A percentile compares a stretch with the other conserved stretches of the same genome.
Conservation (phyloP, 1,140 invertebrate genomes). For the Drosophila pseudoobscura region DNA sequence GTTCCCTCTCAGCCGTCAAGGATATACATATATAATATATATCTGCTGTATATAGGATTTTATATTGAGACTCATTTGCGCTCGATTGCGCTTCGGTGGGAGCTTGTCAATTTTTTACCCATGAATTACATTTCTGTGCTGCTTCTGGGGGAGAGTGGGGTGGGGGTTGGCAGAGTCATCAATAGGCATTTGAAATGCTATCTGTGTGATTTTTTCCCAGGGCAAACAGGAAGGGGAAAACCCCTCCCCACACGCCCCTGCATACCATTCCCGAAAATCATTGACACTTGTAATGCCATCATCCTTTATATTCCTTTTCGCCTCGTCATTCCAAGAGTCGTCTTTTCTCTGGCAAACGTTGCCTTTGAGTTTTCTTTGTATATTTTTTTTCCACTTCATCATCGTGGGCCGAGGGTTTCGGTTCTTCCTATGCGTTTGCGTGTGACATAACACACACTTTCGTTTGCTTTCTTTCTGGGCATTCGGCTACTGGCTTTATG, state of each 20-base stretch:
- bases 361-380: slow-evolving; percentile 16
- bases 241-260: no score
- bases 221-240: no score
- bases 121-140: slow-evolving; percentile 8
- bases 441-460: slow-evolving; percentile 12
- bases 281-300: slow-evolving; percentile 23
- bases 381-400: slow-evolving; percentile 5
- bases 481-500: not conserved
- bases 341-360: not conserved
- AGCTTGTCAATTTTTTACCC: slow-evolving; percentile 39
- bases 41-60: not conserved
- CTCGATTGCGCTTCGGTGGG: slow-evolving; percentile 43
- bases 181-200: no score
- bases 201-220: no score
- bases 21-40: no score
- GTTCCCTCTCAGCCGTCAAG: not conserved
- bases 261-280: not conserved
- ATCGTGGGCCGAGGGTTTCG: not conserved
- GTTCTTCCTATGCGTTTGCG: slow-evolving; percentile 17
- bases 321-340: slow-evolving; percentile 14
- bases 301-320: slow-evolving; percentile 6
- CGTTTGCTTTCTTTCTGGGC: not conserved
- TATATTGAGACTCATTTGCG: slow-evolving; percentile 46
- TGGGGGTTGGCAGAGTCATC: no score
- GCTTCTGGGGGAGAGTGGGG: no score